A percentile compares a stretch with the other conserved stretches of the same genome.
These are phyloP conservation scores for Drosophila ercepeae DNA, from an alignment of 1,140 invertebrate genomes.

Conservation along the genomic window DNA sequence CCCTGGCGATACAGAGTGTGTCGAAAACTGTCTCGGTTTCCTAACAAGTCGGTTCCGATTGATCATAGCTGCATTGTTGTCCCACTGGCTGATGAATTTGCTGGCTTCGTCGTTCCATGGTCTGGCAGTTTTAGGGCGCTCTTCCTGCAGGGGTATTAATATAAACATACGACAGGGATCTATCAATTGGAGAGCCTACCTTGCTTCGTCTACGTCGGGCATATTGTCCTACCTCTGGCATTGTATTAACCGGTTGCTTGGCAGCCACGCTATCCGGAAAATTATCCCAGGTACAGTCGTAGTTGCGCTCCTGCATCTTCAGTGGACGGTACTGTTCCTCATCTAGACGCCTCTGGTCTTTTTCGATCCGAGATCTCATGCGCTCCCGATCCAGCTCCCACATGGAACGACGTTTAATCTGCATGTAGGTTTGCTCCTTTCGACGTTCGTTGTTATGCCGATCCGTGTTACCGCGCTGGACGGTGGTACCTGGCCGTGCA, in stretches of 20 bases:
- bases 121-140: slow-evolving; percentile 34
- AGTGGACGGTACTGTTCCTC: slow-evolving; percentile 22
- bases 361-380: accelerated
- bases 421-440: slow-evolving; percentile 40
- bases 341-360: slow-evolving; percentile 23
- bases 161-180: not conserved
- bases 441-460: slow-evolving; percentile 18
- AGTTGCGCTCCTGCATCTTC: slow-evolving; percentile 23
- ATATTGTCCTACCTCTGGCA: not conserved
- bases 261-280: slow-evolving; percentile 27
- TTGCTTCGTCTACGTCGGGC: slow-evolving; percentile 5
- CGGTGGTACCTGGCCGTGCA: not conserved
- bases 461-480: not conserved
- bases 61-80: slow-evolving; percentile 11
- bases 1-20: not conserved
- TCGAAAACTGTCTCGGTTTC: not conserved
- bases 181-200: not conserved
- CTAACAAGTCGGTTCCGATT: slow-evolving; percentile 13
- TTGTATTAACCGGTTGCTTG: not conserved
- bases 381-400: slow-evolving; percentile 42
- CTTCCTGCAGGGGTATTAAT: not conserved
- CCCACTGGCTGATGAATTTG: slow-evolving; percentile 43
- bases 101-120: slow-evolving; percentile 23
- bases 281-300: slow-evolving; percentile 51
- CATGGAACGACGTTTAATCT: slow-evolving; percentile 54